These are phyloP conservation scores for Cichlasoma orientale DNA, from an alignment of 2,797 vertebrate species.

Conservation along the genomic window DNA sequence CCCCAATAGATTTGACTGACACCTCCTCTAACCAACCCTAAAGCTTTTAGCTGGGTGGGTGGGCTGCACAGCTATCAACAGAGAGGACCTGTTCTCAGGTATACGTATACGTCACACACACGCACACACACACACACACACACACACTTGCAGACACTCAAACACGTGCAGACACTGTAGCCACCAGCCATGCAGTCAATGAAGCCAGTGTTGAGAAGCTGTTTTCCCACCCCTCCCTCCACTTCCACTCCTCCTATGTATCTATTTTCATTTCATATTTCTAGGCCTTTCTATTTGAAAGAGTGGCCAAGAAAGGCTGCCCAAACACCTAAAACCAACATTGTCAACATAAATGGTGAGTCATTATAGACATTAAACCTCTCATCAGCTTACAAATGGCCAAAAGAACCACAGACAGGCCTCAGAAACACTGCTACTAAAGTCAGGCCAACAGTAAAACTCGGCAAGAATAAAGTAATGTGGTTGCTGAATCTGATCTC, in stretches of 20 bases:
- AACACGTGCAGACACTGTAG: conserved; percentile 31
- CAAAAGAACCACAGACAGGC: background rate
- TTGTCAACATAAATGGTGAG: background rate
- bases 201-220: conserved; percentile 66
- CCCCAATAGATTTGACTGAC: conserved; percentile 36
- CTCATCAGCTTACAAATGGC: background rate
- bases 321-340: background rate
- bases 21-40: conserved; percentile 26
- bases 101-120: conserved; percentile 31
- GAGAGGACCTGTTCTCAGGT: conserved; percentile 68
- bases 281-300: conserved; percentile 26
- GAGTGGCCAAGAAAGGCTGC: background rate
- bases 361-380: conserved; percentile 8
- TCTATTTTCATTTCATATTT: conserved; percentile 66
- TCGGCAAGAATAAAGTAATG: background rate
- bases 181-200: conserved; percentile 51
- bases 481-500: fast-evolving
- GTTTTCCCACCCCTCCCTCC: conserved; percentile 28
- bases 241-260: conserved; percentile 26
- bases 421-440: background rate
- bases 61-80: conserved; percentile 51
- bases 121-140: conserved; percentile 31
- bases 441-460: background rate
- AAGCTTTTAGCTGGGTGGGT: conserved; percentile 10
- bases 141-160: conserved; percentile 30